Conservation (phyloP, 2,888 invertebrate genomes). For the Neria commutata region DNA sequence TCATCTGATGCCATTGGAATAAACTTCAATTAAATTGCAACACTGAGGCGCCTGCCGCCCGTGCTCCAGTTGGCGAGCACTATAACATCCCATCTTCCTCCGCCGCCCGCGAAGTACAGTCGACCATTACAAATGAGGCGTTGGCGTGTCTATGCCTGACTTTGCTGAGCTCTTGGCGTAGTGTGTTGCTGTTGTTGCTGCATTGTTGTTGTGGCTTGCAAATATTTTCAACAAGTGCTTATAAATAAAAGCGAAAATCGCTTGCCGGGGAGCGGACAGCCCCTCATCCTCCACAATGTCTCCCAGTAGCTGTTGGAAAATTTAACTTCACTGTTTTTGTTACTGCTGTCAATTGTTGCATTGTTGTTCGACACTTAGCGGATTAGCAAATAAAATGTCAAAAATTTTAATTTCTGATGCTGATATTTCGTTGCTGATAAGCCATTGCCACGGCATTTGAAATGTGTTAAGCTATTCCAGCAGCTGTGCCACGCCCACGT, state of each 20-base stretch:
- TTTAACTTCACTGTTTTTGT: too few relatives aligned
- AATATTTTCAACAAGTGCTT: conserved; percentile 36
- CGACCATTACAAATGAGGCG: conserved; percentile 51
- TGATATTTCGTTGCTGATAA: too few relatives aligned
- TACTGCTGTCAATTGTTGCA: too few relatives aligned
- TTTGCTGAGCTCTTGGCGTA: neutral
- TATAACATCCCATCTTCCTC: neutral
- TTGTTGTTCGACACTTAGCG: too few relatives aligned
- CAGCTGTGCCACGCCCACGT: too few relatives aligned
- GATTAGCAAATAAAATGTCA: too few relatives aligned
- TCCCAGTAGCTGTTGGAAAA: neutral
- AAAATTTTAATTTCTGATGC: too few relatives aligned
- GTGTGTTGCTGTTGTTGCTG: neutral
- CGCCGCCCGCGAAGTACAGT: neutral
- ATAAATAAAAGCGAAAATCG: conserved; percentile 32
- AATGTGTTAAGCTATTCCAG: too few relatives aligned
- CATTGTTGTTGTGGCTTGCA: conserved; percentile 20
- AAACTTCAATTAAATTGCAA: conserved; percentile 15
- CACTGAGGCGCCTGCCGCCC: neutral
- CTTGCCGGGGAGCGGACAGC: neutral
- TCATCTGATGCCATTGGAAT: too few relatives aligned
- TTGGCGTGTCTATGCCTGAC: conserved; percentile 42
- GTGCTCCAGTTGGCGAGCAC: neutral
- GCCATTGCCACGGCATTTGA: too few relatives aligned
- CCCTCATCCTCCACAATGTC: too few relatives aligned